Conservation (phyloP, 37 sponge, comb jelly and placozoan species). For the Halichondria panicea region DNA sequence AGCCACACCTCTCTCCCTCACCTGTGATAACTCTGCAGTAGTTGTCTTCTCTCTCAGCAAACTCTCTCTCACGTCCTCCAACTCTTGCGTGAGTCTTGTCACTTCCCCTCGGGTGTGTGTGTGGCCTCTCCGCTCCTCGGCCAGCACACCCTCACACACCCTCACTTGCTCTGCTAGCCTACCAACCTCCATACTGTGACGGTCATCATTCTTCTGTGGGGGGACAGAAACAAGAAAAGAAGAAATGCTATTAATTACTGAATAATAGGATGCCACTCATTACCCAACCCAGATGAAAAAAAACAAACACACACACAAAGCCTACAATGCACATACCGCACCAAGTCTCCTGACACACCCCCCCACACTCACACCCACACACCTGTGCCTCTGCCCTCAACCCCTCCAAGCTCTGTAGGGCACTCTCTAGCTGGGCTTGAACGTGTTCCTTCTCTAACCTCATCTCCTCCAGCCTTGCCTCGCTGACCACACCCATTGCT, state of each 20-base stretch:
- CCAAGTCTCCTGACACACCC: too few relatives aligned
- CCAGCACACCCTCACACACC: constrained; percentile 34
- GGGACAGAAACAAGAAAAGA: too few relatives aligned
- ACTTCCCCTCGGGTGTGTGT: constrained; percentile 7
- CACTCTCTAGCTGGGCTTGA: constrained; percentile 27
- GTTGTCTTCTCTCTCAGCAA: constrained; percentile 16
- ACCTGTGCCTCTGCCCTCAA: constrained; percentile 42
- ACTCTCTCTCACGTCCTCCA: constrained; percentile 22
- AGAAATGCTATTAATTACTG: too few relatives aligned
- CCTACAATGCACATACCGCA: too few relatives aligned
- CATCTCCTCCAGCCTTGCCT: constrained; percentile 45
- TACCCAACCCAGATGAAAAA: too few relatives aligned
- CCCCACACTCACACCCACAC: too few relatives aligned
- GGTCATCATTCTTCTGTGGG: constrained; percentile 53
- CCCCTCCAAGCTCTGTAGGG: constrained; percentile 23
- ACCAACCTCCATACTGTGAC: constrained; percentile 28
- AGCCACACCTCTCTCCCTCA: constrained; percentile 6
- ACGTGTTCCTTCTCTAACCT: constrained; percentile 50
- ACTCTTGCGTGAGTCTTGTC: constrained; percentile 21
- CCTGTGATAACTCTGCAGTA: neutral
- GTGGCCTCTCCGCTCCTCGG: constrained; percentile 27
- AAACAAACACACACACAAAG: too few relatives aligned
- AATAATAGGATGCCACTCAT: too few relatives aligned
- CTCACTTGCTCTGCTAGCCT: constrained; percentile 37
- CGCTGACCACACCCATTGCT: neutral